Evolutionary conservation across 2,113 vertebrate genomes (phyloP).

Genomic region (Eonycteris spelaea): DNA sequence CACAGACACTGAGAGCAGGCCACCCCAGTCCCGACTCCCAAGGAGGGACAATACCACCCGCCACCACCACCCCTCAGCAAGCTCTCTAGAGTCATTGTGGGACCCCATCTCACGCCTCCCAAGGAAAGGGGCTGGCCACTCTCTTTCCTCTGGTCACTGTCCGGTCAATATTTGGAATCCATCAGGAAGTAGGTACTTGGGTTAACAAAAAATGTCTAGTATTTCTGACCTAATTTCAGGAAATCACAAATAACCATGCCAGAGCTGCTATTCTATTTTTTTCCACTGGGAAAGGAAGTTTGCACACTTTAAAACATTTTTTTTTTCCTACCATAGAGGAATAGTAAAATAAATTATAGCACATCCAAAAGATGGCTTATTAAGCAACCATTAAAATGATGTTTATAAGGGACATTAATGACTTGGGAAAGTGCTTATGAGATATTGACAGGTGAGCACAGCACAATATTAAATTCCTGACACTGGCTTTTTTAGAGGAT

Average conservation of each 20-base stretch:
- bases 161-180: neutral
- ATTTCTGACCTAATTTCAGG: conserved; percentile 73
- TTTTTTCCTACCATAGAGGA: neutral
- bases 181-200: conserved; percentile 60
- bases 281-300: conserved; percentile 72
- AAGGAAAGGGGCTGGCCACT: neutral
- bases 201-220: neutral
- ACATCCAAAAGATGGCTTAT: neutral
- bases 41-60: fast-evolving
- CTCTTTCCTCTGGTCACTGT: conserved; percentile 40
- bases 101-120: neutral
- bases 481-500: neutral
- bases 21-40: fast-evolving
- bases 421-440: neutral
- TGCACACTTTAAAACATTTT: conserved; percentile 34
- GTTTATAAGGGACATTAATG: neutral
- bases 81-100: fast-evolving
- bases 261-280: conserved; percentile 26
- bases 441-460: neutral
- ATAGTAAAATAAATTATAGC: neutral
- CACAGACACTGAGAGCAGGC: neutral
- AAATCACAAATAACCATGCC: conserved; percentile 75
- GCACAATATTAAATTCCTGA: neutral
- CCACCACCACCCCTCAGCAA: neutral
- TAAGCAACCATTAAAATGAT: neutral